phyloP scores from a whole-genome alignment of 2,113 vertebrate genomes.

The Chionis minor region DNA sequence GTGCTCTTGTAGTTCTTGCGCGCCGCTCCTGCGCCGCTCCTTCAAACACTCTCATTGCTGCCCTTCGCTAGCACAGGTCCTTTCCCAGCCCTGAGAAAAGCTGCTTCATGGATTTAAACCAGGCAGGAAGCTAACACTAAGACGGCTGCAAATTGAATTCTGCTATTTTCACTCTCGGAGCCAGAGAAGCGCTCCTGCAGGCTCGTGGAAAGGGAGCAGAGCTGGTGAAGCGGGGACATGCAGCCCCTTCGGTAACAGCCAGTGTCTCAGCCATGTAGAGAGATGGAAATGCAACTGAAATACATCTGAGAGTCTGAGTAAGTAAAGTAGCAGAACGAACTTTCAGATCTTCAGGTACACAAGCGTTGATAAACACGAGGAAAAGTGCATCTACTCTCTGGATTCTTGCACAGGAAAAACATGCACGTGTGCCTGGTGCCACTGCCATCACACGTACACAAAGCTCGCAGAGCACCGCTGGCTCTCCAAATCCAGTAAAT shows the following conservation, averaged over 20 bases:
- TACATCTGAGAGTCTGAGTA: not conserved
- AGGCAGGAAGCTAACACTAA: not conserved
- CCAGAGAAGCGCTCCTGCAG: not conserved
- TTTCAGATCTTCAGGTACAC: not conserved
- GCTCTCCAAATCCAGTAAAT: not conserved
- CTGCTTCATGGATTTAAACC: not conserved
- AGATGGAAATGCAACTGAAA: not conserved
- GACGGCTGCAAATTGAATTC: rapidly evolving
- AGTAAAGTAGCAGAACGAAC: not conserved
- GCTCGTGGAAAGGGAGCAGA: not conserved
- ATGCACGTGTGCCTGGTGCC: not conserved
- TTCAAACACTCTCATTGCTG: not conserved
- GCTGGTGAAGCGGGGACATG: rapidly evolving
- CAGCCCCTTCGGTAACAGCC: not conserved
- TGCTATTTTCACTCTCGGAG: not conserved
- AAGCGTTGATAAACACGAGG: not conserved
- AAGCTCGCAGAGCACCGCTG: not conserved
- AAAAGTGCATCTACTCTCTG: not conserved
- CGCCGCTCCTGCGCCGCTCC: rapidly evolving
- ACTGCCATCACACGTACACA: not conserved
- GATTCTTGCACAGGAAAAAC: not conserved
- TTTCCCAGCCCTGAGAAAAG: not conserved
- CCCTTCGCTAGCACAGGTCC: not conserved
- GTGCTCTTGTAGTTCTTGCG: not conserved
- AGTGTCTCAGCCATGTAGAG: not conserved